Evolutionary conservation across 2,113 vertebrate species (phyloP).

Genomic region (Lepus timidus): DNA sequence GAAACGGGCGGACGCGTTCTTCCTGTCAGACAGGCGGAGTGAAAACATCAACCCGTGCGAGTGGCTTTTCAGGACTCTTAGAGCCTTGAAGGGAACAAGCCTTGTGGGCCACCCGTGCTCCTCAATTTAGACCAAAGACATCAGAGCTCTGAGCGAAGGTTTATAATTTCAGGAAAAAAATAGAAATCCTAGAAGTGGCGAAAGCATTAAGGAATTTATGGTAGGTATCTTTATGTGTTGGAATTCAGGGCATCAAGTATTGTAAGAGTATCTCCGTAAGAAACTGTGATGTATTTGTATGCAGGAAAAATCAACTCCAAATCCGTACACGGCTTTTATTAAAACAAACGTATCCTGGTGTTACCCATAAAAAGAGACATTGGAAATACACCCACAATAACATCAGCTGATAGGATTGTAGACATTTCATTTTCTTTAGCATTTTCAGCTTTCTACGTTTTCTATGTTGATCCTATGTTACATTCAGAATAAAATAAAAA

Average conservation of each 20-base stretch:
- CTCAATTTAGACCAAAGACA: slow-evolving; percentile 13
- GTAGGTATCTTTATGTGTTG: not conserved
- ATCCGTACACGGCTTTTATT: slow-evolving; percentile 20
- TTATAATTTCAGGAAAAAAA: not conserved
- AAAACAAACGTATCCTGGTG: slow-evolving; percentile 3
- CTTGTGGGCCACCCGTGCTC: not conserved
- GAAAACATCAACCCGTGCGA: not conserved
- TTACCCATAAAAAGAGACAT: not conserved
- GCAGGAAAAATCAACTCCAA: not conserved
- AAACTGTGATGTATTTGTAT: not conserved
- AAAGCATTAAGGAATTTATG: slow-evolving; percentile 18
- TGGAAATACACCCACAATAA: not conserved
- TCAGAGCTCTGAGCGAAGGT: slow-evolving; percentile 10
- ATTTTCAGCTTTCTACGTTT: not conserved
- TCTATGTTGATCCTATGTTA: not conserved
- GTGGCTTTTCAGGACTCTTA: not conserved
- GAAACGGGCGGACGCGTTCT: not conserved
- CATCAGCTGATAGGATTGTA: not conserved
- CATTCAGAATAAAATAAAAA: not conserved
- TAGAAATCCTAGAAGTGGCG: not conserved
- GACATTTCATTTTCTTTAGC: not conserved
- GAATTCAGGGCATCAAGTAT: not conserved
- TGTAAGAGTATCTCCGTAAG: not conserved
- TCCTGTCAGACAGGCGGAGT: not conserved
- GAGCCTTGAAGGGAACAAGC: slow-evolving; percentile 3